These are phyloP conservation scores for Metopia argyrocephala DNA, from an alignment of 2,888 invertebrate genomes.

Conservation along the genomic window DNA sequence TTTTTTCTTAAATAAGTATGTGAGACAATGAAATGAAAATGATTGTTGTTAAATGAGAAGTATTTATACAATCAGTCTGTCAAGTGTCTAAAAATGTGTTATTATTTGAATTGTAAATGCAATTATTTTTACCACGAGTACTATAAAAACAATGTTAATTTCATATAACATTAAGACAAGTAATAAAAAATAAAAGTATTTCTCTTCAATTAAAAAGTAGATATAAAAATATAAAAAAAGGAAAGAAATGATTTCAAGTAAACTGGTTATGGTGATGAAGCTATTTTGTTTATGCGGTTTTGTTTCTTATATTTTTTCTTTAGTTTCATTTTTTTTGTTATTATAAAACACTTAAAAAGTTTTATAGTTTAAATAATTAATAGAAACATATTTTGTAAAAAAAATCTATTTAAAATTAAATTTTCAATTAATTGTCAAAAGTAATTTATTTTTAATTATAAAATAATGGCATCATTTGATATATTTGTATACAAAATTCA, in stretches of 20 bases:
- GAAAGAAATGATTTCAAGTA: neutral
- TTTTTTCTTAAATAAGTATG: neutral
- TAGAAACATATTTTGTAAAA: too few relatives aligned
- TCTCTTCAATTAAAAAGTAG: neutral
- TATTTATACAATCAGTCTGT: neutral
- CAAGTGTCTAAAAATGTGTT: conserved; percentile 1
- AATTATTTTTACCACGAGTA: neutral
- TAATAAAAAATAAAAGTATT: neutral
- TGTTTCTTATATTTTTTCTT: neutral
- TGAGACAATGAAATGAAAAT: neutral
- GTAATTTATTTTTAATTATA: too few relatives aligned
- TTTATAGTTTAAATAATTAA: too few relatives aligned
- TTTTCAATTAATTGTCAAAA: too few relatives aligned
- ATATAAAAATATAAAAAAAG: neutral
- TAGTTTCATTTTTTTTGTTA: neutral
- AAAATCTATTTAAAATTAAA: too few relatives aligned
- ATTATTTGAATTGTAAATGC: conserved; percentile 6
- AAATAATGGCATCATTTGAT: too few relatives aligned
- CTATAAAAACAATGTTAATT: neutral
- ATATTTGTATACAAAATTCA: too few relatives aligned
- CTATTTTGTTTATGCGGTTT: neutral
- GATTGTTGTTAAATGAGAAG: neutral
- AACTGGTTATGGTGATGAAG: neutral
- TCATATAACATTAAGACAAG: neutral
- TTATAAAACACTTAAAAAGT: neutral